Percentiles rank a stretch among this genome's conserved stretches.
Conservation (phyloP, 2,797 vertebrate genomes). For the Anguilla marmorata region DNA sequence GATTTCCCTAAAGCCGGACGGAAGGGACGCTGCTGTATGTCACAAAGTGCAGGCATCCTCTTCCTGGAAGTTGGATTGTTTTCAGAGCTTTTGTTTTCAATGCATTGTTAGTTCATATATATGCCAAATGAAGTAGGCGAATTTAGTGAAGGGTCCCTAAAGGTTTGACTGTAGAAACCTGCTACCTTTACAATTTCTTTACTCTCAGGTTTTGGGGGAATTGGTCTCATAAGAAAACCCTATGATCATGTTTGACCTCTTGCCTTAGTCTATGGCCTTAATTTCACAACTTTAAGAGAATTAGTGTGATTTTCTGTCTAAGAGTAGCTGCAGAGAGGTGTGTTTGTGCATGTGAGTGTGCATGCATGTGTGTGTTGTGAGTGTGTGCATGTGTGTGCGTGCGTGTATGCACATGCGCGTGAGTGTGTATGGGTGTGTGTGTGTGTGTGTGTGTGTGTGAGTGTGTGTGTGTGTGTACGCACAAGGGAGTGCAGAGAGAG, state of each 20-base stretch:
- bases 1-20: slow-evolving; percentile 6
- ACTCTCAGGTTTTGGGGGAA: neutral
- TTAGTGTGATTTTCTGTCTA: neutral
- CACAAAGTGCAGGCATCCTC: slow-evolving; percentile 12
- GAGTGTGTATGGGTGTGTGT: neutral
- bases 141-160: neutral
- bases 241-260: neutral
- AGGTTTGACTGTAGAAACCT: neutral
- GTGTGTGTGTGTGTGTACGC: neutral
- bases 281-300: neutral
- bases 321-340: neutral
- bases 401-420: neutral
- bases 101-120: neutral
- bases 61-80: slow-evolving; percentile 17
- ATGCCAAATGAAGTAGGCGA: neutral
- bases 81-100: slow-evolving; percentile 4
- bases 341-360: slow-evolving; percentile 13
- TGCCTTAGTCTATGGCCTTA: neutral
- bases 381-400: neutral
- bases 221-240: neutral
- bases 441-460: neutral
- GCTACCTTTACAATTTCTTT: neutral
- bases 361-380: neutral
- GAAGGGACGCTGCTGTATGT: neutral
- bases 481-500: neutral